A percentile compares a stretch with the other conserved stretches of the same genome.
Evolutionary conservation across 1,140 invertebrate genomes (phyloP).

Genomic region (Pentalonia nigronervosa): DNA sequence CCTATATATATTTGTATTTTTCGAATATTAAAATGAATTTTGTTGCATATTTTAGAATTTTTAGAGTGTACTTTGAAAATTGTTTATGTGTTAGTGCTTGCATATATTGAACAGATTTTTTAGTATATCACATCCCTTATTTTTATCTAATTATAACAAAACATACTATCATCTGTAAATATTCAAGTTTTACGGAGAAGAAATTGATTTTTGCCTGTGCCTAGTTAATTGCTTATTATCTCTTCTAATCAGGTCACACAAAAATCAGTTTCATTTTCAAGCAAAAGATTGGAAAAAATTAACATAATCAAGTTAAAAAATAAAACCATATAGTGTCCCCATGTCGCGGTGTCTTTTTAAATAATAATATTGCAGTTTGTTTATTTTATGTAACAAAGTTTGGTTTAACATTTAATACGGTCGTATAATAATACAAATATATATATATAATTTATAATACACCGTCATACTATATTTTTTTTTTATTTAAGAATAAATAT

Average conservation of each 20-base stretch:
- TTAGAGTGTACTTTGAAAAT: too few species aligned
- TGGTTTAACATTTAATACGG: neutral
- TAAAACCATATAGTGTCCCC: neutral
- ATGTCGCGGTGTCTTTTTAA: too few species aligned
- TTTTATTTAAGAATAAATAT: neutral
- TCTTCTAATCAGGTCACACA: neutral
- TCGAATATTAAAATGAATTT: too few species aligned
- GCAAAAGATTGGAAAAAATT: neutral
- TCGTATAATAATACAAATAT: neutral
- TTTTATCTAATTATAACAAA: neutral
- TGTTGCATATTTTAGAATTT: too few species aligned
- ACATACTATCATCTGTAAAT: neutral
- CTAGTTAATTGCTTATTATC: neutral
- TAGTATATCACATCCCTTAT: neutral
- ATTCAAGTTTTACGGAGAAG: neutral
- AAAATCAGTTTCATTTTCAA: neutral
- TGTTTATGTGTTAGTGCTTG: too few species aligned
- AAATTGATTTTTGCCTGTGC: too few species aligned
- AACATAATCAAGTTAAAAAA: neutral
- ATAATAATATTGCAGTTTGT: neutral
- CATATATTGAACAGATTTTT: neutral
- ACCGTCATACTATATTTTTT: neutral
- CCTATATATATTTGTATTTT: too few species aligned
- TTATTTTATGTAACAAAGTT: neutral
- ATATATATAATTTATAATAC: neutral